phyloP scores from a whole-genome alignment of 2,113 vertebrate species.

The Toxostoma redivivum region DNA sequence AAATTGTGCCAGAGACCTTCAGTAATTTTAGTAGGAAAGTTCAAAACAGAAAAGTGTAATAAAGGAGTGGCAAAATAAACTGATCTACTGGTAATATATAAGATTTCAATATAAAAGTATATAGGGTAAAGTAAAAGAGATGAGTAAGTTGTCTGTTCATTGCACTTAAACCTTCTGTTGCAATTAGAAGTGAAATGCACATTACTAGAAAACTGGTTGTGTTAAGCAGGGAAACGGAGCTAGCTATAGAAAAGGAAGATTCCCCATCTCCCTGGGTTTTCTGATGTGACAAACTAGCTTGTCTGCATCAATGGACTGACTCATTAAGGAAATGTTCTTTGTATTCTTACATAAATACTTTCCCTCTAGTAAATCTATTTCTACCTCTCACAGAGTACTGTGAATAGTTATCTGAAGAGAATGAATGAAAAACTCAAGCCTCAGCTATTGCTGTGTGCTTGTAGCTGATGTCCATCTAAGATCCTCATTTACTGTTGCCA shows the following conservation, averaged over 20 bases:
- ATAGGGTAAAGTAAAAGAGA: neutral
- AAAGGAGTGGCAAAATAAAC: neutral
- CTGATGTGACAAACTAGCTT: neutral
- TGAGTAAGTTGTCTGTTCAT: neutral
- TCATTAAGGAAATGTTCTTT: neutral
- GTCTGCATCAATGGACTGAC: neutral
- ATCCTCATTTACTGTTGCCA: neutral
- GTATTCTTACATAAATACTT: neutral
- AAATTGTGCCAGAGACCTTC: neutral
- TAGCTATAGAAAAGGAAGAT: neutral
- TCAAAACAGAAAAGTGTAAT: neutral
- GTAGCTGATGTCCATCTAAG: neutral
- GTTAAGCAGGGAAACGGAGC: neutral
- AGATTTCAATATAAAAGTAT: neutral
- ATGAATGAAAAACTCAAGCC: neutral
- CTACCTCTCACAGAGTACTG: neutral
- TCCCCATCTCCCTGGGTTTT: neutral
- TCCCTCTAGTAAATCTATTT: neutral
- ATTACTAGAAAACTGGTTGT: neutral
- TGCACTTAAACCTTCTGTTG: neutral
- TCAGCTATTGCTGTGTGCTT: fast-evolving
- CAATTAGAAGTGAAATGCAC: neutral
- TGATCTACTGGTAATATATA: neutral
- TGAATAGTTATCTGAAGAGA: neutral
- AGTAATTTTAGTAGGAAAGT: neutral